Conservation (phyloP, 2,888 invertebrate genomes). For the Actias luna region DNA sequence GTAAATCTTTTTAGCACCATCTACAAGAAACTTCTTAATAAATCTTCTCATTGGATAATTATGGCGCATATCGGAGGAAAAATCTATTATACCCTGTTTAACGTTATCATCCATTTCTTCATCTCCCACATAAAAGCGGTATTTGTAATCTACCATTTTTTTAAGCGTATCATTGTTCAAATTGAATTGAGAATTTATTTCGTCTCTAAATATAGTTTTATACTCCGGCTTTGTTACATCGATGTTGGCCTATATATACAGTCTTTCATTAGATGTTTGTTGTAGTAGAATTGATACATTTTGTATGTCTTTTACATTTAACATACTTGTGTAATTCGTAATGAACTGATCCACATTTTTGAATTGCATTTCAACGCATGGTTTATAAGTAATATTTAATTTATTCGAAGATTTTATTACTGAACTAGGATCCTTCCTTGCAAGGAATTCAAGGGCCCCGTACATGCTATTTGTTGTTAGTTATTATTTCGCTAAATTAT, state of each 20-base stretch:
- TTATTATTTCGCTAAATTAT: slow-evolving; percentile 27
- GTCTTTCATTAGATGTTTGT: slow-evolving; percentile 22
- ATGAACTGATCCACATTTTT: slow-evolving; percentile 35
- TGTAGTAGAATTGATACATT: slow-evolving; percentile 23
- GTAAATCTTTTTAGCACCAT: slow-evolving; percentile 14
- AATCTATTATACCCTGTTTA: slow-evolving; percentile 22
- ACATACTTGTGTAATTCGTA: slow-evolving; percentile 21
- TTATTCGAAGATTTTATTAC: slow-evolving; percentile 23
- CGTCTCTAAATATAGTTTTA: slow-evolving; percentile 28
- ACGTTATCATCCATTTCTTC: slow-evolving; percentile 21
- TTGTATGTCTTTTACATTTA: slow-evolving; percentile 22
- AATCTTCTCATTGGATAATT: slow-evolving; percentile 17
- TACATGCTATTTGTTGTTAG: slow-evolving; percentile 18
- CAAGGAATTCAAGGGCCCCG: slow-evolving; percentile 23
- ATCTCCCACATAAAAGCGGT: slow-evolving; percentile 35
- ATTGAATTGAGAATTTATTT: slow-evolving; percentile 25
- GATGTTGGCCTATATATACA: slow-evolving; percentile 17
- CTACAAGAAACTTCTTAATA: slow-evolving; percentile 33
- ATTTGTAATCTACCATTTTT: slow-evolving; percentile 27
- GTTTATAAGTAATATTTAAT: slow-evolving; percentile 22
- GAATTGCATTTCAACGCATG: slow-evolving; percentile 24
- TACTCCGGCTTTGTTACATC: slow-evolving; percentile 5
- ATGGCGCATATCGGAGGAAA: slow-evolving; percentile 18
- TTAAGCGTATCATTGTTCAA: slow-evolving; percentile 25
- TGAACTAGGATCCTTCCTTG: slow-evolving; percentile 17